phyloP scores from a whole-genome alignment of 1,140 invertebrate genomes.

The Pogonognathellus flavescens region DNA sequence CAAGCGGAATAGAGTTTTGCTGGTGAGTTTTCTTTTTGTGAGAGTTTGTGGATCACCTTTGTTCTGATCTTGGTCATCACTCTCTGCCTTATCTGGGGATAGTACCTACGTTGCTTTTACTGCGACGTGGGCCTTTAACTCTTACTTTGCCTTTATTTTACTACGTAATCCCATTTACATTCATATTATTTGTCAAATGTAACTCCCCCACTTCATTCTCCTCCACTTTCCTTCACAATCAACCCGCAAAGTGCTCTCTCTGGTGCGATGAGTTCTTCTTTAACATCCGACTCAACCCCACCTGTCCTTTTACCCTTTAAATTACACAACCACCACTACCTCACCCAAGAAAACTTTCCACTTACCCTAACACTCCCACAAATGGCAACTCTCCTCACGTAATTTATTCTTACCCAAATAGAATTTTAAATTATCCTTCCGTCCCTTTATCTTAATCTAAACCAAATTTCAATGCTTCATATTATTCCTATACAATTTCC shows the following conservation, averaged over 20 bases:
- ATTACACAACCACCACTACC: not conserved
- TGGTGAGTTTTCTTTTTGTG: too few relatives aligned
- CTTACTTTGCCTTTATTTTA: slow-evolving; percentile 31
- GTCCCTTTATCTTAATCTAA: not conserved
- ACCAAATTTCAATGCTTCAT: not conserved
- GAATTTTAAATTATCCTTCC: slow-evolving; percentile 13
- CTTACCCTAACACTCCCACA: not conserved
- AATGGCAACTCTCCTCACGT: not conserved
- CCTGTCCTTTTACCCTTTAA: slow-evolving; percentile 22
- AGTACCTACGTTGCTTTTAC: slow-evolving; percentile 3
- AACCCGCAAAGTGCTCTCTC: slow-evolving; percentile 35
- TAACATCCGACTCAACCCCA: slow-evolving; percentile 7
- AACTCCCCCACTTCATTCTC: slow-evolving; percentile 12
- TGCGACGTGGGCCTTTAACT: not conserved
- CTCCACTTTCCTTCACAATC: slow-evolving; percentile 34
- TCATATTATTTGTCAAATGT: slow-evolving; percentile 47
- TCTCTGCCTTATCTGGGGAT: slow-evolving; percentile 13
- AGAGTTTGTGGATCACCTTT: slow-evolving; percentile 2
- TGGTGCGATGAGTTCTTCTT: slow-evolving; percentile 28
- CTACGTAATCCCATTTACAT: slow-evolving; percentile 43
- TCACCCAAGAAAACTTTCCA: not conserved
- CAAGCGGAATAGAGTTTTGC: not conserved
- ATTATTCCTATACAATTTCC: not conserved
- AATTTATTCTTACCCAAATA: not conserved
- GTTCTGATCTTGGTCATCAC: slow-evolving; percentile 32